A percentile compares a stretch with the other conserved stretches of the same genome.
Conservation (phyloP, 2,113 vertebrate genomes). For the Tichodroma muraria region DNA sequence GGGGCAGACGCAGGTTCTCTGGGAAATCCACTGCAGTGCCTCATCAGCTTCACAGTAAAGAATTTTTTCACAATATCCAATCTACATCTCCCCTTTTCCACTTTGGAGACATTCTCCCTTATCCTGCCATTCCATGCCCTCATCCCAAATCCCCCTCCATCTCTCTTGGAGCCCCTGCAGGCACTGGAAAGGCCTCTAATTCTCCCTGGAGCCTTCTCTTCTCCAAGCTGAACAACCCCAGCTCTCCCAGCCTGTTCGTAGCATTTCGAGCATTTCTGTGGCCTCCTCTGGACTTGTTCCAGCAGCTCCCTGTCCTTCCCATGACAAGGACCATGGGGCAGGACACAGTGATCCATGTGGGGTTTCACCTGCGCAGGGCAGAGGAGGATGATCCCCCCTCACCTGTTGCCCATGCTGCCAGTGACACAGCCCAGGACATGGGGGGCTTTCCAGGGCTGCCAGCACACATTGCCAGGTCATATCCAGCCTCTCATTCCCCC, state of each 20-base stretch:
- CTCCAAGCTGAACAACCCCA: background rate
- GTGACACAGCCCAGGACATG: background rate
- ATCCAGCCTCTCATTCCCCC: background rate
- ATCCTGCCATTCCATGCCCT: background rate
- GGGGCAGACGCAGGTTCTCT: background rate
- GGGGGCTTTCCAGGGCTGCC: background rate
- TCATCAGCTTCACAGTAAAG: background rate
- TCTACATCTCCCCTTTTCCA: background rate
- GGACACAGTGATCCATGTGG: background rate
- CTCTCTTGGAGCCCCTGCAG: background rate
- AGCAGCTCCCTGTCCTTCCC: background rate
- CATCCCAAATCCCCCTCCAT: background rate
- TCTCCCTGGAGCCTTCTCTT: background rate
- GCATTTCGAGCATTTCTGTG: background rate
- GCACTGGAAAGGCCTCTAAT: background rate
- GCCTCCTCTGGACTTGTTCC: background rate
- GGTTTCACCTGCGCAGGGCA: too few species aligned
- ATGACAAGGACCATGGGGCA: too few species aligned
- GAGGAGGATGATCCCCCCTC: background rate
- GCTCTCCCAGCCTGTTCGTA: background rate
- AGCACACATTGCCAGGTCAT: background rate
- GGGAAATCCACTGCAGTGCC: background rate
- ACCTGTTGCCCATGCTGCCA: background rate
- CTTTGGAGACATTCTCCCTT: background rate
- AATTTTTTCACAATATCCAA: background rate